Evolutionary conservation across 2,888 invertebrate species (phyloP).

Genomic region (Acanthococcus lagerstroemiae): DNA sequence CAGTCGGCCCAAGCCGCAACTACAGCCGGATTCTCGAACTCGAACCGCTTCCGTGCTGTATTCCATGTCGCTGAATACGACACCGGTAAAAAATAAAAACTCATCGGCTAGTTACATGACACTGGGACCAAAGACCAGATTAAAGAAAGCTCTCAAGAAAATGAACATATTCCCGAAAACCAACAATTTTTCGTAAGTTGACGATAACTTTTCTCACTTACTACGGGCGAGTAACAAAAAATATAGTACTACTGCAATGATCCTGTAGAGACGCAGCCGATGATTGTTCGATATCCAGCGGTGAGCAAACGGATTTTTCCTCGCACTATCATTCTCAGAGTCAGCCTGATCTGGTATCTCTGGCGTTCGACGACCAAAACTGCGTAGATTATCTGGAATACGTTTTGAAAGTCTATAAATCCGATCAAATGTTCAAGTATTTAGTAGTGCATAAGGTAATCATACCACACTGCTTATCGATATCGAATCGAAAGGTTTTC

Average conservation of each 20-base stretch:
- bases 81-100: slow-evolving; percentile 36
- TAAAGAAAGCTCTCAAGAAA: slow-evolving; percentile 76
- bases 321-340: slow-evolving; percentile 57
- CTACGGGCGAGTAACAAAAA: background rate
- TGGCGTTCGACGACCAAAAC: slow-evolving; percentile 75
- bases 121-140: slow-evolving; percentile 68
- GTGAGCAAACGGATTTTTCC: slow-evolving; percentile 34
- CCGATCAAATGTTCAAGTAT: slow-evolving; percentile 97
- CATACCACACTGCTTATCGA: too few relatives aligned
- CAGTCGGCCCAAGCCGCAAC: slow-evolving; percentile 43
- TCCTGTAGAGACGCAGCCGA: slow-evolving; percentile 43
- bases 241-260: background rate
- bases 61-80: slow-evolving; percentile 28
- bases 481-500: background rate
- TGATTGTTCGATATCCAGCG: slow-evolving; percentile 45
- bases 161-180: slow-evolving; percentile 71
- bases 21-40: slow-evolving; percentile 48
- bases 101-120: slow-evolving; percentile 59
- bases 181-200: slow-evolving; percentile 6
- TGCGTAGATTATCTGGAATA: slow-evolving; percentile 87
- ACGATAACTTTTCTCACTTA: background rate
- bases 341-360: slow-evolving; percentile 69
- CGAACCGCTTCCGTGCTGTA: slow-evolving; percentile 1
- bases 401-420: slow-evolving; percentile 89
- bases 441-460: slow-evolving; percentile 74